phyloP scores from a whole-genome alignment of 2,113 vertebrate genomes.

The Etia nguti region DNA sequence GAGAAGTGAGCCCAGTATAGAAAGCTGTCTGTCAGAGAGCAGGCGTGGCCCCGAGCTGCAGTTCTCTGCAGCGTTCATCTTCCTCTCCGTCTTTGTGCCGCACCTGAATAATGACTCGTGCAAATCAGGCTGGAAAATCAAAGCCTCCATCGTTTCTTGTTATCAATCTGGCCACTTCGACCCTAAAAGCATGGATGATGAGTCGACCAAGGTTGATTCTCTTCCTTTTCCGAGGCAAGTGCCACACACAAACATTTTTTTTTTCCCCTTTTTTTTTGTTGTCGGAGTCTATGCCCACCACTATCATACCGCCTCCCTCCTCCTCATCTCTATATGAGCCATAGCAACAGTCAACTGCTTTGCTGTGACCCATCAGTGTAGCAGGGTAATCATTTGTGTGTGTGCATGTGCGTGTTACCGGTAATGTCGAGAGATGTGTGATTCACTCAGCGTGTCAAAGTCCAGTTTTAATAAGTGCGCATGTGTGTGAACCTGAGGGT shows the following conservation, averaged over 20 bases:
- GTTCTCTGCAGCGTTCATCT: conserved; percentile 37
- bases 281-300: neutral
- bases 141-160: conserved; percentile 57
- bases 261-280: neutral
- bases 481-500: neutral
- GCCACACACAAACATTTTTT: neutral
- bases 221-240: neutral
- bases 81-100: neutral
- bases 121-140: conserved; percentile 55
- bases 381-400: neutral
- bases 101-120: conserved; percentile 42
- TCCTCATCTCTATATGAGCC: neutral
- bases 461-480: neutral
- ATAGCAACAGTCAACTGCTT: conserved; percentile 25
- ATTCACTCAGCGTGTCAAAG: neutral
- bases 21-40: neutral
- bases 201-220: neutral
- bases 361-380: neutral
- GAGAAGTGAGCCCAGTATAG: neutral
- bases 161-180: conserved; percentile 30
- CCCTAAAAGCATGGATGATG: neutral
- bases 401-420: neutral
- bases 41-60: conserved; percentile 57
- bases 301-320: neutral
- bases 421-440: neutral